These are phyloP conservation scores for Vanessa cardui DNA, from an alignment of 2,888 invertebrate species.

Conservation along the genomic window DNA sequence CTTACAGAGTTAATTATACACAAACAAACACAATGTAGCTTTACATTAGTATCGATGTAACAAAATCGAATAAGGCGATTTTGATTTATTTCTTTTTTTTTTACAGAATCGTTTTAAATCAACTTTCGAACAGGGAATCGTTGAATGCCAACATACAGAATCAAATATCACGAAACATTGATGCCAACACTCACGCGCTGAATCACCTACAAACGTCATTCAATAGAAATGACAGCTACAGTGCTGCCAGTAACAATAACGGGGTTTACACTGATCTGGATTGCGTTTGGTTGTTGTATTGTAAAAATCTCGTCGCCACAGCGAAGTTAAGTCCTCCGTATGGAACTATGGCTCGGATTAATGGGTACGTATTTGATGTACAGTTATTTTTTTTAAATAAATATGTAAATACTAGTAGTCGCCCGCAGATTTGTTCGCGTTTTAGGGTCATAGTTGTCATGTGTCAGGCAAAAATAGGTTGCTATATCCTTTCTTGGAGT, in stretches of 20 bases:
- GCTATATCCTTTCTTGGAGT: too few species aligned
- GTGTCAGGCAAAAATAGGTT: too few species aligned
- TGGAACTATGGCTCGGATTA: conserved; percentile 83
- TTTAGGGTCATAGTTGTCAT: too few species aligned
- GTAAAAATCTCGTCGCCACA: conserved; percentile 80
- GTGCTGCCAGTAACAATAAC: conserved; percentile 48
- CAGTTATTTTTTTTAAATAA: too few species aligned
- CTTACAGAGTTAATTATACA: too few species aligned
- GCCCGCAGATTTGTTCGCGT: too few species aligned
- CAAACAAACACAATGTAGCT: too few species aligned
- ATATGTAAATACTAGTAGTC: too few species aligned
- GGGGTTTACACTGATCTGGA: conserved; percentile 73
- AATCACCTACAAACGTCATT: conserved; percentile 65
- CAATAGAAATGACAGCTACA: conserved; percentile 47
- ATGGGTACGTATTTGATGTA: conserved; percentile 68
- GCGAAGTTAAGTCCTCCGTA: conserved; percentile 78
- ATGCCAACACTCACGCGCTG: conserved; percentile 66
- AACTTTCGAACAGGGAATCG: conserved; percentile 59
- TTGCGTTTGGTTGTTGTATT: conserved; percentile 84
- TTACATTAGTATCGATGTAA: too few species aligned
- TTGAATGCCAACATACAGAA: conserved; percentile 53
- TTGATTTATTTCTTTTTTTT: not conserved
- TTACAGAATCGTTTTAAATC: conserved; percentile 63
- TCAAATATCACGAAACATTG: conserved; percentile 65
- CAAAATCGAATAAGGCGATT: too few species aligned